Evolutionary conservation across 2,888 invertebrate species (phyloP).

Genomic region (Mamestra brassicae): DNA sequence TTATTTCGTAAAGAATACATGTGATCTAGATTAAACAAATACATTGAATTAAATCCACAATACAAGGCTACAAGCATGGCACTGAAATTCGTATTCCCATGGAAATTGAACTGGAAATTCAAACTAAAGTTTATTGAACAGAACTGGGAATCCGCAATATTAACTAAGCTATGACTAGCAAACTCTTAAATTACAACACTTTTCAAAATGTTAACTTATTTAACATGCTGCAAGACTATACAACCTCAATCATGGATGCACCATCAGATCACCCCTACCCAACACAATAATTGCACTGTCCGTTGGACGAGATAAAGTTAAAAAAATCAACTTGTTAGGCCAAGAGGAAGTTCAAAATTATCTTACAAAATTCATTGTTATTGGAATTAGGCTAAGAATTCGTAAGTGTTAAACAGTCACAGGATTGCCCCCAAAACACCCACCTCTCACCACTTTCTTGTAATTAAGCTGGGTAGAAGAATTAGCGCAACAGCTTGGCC

Average conservation of each 20-base stretch:
- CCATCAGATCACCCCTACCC: background rate
- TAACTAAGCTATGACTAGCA: background rate
- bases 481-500: background rate
- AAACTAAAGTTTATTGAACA: background rate
- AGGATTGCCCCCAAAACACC: too few relatives aligned
- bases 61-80: background rate
- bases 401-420: background rate
- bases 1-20: slow-evolving; percentile 21
- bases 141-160: background rate
- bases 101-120: background rate
- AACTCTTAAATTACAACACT: background rate
- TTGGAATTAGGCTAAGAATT: background rate
- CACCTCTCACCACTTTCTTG: background rate
- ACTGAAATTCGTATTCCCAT: slow-evolving; percentile 5
- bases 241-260: background rate
- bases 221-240: background rate
- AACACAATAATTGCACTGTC: background rate
- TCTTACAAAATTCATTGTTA: background rate
- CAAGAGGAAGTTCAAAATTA: background rate
- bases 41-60: background rate
- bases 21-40: background rate
- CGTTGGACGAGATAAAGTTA: background rate
- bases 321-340: background rate
- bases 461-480: background rate
- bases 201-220: background rate